Base-by-base conservation (phyloP, 2,113 vertebrate genomes). In the Zosterops borbonicus region DNA sequence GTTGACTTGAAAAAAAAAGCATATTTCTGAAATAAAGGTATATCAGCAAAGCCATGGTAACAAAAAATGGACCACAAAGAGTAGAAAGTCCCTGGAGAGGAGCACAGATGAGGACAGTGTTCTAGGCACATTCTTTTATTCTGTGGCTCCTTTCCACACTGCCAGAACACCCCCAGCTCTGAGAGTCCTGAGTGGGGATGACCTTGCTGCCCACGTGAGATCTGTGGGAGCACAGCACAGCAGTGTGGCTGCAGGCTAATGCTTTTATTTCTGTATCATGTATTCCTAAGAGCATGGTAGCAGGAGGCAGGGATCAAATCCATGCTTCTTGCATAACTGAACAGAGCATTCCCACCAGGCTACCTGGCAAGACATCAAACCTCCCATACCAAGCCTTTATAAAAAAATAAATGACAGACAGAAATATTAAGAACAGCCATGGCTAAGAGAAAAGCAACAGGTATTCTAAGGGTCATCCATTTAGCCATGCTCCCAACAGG, bases 351-450 rank as follows among this genome's bases (percentile, higher is more conserved):
- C 77, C 91, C 1, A 0, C 37, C 52, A 44, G 83, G 59, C 70
- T 67, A 42, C 87, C 70, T 68, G 86, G 89, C 86, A 97, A 69
- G 81, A 92, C 52, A 92, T 95, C 89, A 96, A 92, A 89, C 69
- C 44, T 56, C 31, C 64, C 37, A 49, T 47, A 41, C 17, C 24
- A 83, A 62, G 62, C 50, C 53, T 79, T 64, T 9, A 50, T 60
- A 65, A 93, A 84, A 84, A 63, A 46, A 59, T 13, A 53, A 59
- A 75, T 16, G 27, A 35, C 52, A 85, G 37, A 22, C 29, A 75
- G 58, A 79, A 94, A 65, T 65, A 83, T 5, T 71, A 60, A 65
- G 65, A 94, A 37, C 25, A 79, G 53, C 56, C 28, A 27, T 13
- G 46, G 31, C 46, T 1, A 71, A 82, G 21, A 87, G 49, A 88